Conservation (phyloP, 2,888 invertebrate genomes). For the Plebejus melissa region DNA sequence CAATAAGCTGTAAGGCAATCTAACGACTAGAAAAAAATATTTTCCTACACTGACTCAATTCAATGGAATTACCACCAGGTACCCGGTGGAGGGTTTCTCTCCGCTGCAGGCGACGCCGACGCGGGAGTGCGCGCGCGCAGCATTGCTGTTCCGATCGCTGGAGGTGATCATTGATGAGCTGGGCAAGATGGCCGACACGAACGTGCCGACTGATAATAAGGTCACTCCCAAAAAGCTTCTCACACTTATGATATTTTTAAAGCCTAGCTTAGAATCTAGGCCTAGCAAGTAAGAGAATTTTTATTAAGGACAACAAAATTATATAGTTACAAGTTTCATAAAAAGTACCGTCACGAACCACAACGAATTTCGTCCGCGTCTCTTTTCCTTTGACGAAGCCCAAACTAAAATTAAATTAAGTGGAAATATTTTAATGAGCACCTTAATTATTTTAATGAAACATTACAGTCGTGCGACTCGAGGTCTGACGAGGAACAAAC, state of each 20-base stretch:
- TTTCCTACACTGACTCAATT: neutral
- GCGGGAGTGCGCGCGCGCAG: neutral
- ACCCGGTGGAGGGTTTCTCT: neutral
- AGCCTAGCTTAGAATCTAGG: too few relatives aligned
- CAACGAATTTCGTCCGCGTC: too few relatives aligned
- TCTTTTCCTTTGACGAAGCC: too few relatives aligned
- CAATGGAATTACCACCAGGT: neutral
- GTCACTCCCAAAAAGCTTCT: neutral
- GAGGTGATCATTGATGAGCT: neutral
- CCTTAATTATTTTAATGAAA: neutral
- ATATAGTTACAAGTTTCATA: too few relatives aligned
- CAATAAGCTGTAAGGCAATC: too few relatives aligned
- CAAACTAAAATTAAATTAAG: too few relatives aligned
- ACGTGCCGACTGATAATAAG: neutral
- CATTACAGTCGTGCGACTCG: constrained; percentile 38
- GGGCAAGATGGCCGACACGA: neutral
- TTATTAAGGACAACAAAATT: too few relatives aligned
- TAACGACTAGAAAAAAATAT: too few relatives aligned
- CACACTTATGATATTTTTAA: neutral
- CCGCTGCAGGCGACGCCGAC: neutral
- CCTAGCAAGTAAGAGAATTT: too few relatives aligned
- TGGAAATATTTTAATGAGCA: neutral
- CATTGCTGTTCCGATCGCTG: constrained; percentile 6
- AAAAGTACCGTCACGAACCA: too few relatives aligned
- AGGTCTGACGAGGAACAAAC: constrained; percentile 62